Percentiles rank a stretch among this genome's conserved stretches.
These are phyloP conservation scores for Neodontobutis hainanensis DNA, from an alignment of 2,113 vertebrate genomes.

Conservation along the genomic window DNA sequence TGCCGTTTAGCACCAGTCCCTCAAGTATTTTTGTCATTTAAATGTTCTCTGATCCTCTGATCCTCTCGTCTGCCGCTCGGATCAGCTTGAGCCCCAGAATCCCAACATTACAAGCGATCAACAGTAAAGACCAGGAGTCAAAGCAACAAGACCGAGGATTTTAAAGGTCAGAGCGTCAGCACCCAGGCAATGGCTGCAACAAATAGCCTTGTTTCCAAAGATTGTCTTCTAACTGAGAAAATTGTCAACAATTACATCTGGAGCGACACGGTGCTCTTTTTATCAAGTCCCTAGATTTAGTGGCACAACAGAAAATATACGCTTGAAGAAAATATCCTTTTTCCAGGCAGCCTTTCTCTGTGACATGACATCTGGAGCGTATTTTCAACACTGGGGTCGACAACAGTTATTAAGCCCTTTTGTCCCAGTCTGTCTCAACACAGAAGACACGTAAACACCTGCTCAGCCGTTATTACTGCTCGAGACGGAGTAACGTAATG, in stretches of 20 bases:
- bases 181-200: constrained; percentile 37
- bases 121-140: constrained; percentile 28
- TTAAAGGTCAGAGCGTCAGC: constrained; percentile 55
- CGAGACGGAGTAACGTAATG: not conserved
- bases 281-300: constrained; percentile 39
- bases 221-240: constrained; percentile 47
- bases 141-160: constrained; percentile 35
- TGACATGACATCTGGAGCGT: constrained; percentile 19
- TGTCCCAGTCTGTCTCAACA: not conserved
- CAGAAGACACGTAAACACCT: not conserved
- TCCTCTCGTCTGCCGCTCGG: not conserved
- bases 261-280: constrained; percentile 25
- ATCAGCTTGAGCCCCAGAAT: constrained; percentile 11
- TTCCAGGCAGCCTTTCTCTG: not conserved
- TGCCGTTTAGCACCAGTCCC: not conserved
- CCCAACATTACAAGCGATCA: constrained; percentile 32
- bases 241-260: constrained; percentile 52
- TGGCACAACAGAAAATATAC: constrained; percentile 17
- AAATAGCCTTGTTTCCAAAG: constrained; percentile 36
- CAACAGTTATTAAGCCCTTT: constrained; percentile 2
- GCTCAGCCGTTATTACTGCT: too few relatives aligned
- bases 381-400: constrained; percentile 2
- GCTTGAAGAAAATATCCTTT: constrained; percentile 16
- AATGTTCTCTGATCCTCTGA: not conserved
- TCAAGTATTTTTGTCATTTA: constrained; percentile 9